phyloP scores from a whole-genome alignment of 1,140 invertebrate genomes.

The Drosophila subobscura region DNA sequence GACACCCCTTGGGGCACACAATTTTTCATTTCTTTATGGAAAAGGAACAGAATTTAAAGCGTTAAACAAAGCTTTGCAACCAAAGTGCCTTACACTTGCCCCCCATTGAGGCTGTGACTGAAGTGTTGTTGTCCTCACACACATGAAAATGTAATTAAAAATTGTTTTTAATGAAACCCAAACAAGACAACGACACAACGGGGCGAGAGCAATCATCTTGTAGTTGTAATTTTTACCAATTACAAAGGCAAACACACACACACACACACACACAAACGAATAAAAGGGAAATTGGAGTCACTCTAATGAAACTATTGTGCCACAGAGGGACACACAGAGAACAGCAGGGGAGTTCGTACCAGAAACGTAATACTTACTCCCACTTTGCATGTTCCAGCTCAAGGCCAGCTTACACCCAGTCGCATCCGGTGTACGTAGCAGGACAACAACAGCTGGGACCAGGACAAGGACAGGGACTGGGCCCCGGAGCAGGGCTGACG shows the following conservation, averaged over 20 bases:
- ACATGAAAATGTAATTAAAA: conserved; percentile 39
- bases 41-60: no score
- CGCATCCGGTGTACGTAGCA: conserved; percentile 68
- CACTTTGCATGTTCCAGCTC: conserved; percentile 51
- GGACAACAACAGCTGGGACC: conserved; percentile 41
- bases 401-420: conserved; percentile 63
- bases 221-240: conserved; percentile 37
- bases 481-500: conserved; percentile 28
- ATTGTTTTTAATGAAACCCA: conserved; percentile 44
- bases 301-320: conserved; percentile 20
- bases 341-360: no score
- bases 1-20: neutral
- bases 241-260: conserved; percentile 26
- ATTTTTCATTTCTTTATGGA: no score
- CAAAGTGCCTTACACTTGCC: no score
- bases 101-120: no score
- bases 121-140: no score
- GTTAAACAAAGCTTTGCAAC: no score
- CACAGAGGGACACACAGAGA: no score
- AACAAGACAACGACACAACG: conserved; percentile 30
- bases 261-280: no score
- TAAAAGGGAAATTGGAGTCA: conserved; percentile 20
- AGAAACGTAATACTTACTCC: conserved; percentile 15
- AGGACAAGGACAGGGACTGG: conserved; percentile 9
- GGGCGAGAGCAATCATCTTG: neutral